Conservation (phyloP, 2,113 vertebrate species). For the Prinia subflava region DNA sequence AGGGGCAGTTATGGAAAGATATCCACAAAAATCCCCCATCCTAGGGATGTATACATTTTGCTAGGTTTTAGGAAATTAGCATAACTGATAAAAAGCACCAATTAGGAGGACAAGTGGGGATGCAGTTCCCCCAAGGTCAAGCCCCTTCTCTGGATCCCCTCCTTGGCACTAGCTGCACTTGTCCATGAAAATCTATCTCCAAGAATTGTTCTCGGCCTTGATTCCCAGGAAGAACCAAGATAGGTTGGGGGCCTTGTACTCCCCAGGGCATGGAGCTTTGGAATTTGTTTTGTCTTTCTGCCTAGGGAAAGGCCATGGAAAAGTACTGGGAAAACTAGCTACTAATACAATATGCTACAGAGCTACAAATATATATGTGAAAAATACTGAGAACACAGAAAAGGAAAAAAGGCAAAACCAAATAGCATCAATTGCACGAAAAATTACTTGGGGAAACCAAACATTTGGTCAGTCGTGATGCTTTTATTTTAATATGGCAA, state of each 20-base stretch:
- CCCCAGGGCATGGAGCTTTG: fast-evolving
- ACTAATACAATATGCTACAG: not conserved
- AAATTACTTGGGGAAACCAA: not conserved
- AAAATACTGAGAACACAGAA: too few relatives aligned
- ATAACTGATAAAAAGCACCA: not conserved
- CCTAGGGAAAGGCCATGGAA: not conserved
- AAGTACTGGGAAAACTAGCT: not conserved
- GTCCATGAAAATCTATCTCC: fast-evolving
- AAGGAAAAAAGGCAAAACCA: not conserved
- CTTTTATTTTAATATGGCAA: not conserved
- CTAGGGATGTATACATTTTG: not conserved
- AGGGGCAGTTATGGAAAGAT: not conserved
- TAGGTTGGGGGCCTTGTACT: fast-evolving
- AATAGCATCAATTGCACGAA: not conserved
- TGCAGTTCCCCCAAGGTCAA: too few relatives aligned
- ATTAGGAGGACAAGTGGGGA: not conserved
- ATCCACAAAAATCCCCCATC: not conserved
- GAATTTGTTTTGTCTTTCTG: not conserved
- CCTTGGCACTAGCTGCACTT: not conserved
- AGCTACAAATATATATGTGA: not conserved
- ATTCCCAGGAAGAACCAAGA: not conserved
- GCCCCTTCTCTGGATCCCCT: fast-evolving
- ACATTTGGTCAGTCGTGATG: not conserved
- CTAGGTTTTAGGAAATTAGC: not conserved
- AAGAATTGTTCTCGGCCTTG: not conserved